phyloP scores from a whole-genome alignment of 2,888 invertebrate genomes.

The Limnephilus auricula region DNA sequence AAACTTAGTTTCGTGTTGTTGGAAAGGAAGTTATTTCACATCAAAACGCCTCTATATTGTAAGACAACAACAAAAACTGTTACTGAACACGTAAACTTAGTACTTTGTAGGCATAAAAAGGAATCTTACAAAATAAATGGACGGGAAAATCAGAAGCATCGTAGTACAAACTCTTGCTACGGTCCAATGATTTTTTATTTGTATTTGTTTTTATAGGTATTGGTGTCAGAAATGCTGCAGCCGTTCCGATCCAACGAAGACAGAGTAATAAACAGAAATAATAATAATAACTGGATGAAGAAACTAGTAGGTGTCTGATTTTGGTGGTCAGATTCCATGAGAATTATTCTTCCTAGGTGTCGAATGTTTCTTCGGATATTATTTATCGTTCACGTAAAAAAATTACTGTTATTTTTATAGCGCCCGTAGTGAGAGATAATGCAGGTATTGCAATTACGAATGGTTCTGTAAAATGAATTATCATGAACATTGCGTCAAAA shows the following conservation, averaged over 20 bases:
- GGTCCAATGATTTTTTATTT: background rate
- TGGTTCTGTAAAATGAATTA: background rate
- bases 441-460: background rate
- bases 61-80: background rate
- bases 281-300: conserved; percentile 2
- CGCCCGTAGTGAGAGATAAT: background rate
- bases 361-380: background rate
- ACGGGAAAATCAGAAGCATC: background rate
- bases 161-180: background rate
- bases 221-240: background rate
- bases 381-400: background rate
- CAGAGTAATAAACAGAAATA: background rate
- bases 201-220: background rate
- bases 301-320: background rate
- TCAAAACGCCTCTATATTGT: background rate
- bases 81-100: background rate
- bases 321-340: background rate
- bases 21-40: background rate
- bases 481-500: background rate
- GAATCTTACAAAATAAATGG: background rate
- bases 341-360: background rate
- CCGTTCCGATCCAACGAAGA: background rate
- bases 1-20: background rate
- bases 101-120: background rate
- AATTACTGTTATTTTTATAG: background rate